Evolutionary conservation across 2,888 invertebrate species (phyloP).

Genomic region (Dryomyza anilis): DNA sequence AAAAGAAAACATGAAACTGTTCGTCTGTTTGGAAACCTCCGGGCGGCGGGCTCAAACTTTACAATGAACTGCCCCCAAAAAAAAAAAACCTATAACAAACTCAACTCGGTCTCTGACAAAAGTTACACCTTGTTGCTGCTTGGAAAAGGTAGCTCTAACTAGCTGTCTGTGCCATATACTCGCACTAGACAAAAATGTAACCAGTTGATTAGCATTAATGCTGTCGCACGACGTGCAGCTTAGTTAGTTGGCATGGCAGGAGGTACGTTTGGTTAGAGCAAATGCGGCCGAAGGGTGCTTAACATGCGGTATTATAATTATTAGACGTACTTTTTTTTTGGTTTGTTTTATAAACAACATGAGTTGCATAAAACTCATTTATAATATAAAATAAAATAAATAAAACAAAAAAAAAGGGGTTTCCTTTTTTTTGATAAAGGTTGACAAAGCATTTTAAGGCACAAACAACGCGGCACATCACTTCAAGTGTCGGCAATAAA

Average conservation of each 20-base stretch:
- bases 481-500: not conserved
- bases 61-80: not conserved
- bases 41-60: not conserved
- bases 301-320: constrained; percentile 42
- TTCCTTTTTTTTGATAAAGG: constrained; percentile 48
- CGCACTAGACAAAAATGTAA: not conserved
- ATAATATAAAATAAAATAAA: constrained; percentile 12
- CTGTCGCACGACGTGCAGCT: constrained; percentile 5
- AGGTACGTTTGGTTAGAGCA: not conserved
- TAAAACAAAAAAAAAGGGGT: not conserved
- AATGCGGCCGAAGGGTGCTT: constrained; percentile 16
- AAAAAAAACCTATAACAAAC: not conserved
- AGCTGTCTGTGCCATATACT: not conserved
- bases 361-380: constrained; percentile 20
- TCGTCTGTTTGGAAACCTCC: not conserved
- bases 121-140: not conserved
- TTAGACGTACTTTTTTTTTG: too few species aligned
- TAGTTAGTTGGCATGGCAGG: not conserved
- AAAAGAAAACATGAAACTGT: not conserved
- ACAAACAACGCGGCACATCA: not conserved
- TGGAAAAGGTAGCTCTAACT: not conserved
- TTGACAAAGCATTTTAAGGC: constrained; percentile 39
- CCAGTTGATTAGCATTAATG: constrained; percentile 46
- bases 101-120: not conserved
- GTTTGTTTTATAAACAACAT: not conserved